These are phyloP conservation scores for Drosophila bifasciata DNA, from an alignment of 1,140 invertebrate species.

Conservation along the genomic window DNA sequence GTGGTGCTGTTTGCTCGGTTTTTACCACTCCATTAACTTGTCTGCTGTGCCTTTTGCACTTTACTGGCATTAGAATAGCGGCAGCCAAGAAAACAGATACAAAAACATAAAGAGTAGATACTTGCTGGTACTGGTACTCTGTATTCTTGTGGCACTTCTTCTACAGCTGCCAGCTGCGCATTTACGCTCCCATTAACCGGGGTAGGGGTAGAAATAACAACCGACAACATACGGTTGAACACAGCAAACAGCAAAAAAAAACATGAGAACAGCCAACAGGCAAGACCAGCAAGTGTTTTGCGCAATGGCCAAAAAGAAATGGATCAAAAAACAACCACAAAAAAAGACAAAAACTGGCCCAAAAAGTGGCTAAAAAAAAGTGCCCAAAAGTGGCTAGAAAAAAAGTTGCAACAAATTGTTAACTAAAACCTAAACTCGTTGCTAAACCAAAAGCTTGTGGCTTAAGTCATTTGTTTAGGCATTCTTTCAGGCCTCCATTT, in stretches of 20 bases:
- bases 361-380: slow-evolving; percentile 27
- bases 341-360: slow-evolving; percentile 28
- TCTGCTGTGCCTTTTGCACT: slow-evolving; percentile 76
- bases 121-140: slow-evolving; percentile 40
- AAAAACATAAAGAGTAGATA: slow-evolving; percentile 5
- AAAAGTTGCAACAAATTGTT: slow-evolving; percentile 26
- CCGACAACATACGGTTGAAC: slow-evolving; percentile 33
- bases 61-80: slow-evolving; percentile 71
- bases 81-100: slow-evolving; percentile 18
- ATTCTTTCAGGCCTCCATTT: slow-evolving; percentile 17
- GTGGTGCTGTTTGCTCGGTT: slow-evolving; percentile 40
- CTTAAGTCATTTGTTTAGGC: slow-evolving; percentile 56
- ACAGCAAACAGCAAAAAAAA: slow-evolving; percentile 26
- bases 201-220: slow-evolving; percentile 63
- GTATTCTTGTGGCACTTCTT: slow-evolving; percentile 27
- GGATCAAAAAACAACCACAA: slow-evolving; percentile 29
- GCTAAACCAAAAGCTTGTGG: slow-evolving; percentile 37
- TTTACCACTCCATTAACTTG: slow-evolving; percentile 77
- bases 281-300: slow-evolving; percentile 68
- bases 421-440: not conserved
- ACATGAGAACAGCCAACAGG: too few species aligned
- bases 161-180: slow-evolving; percentile 77
- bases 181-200: slow-evolving; percentile 79
- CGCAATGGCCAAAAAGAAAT: slow-evolving; percentile 70
- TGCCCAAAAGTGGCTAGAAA: slow-evolving; percentile 23